Evolutionary conservation across 2,797 vertebrate species (phyloP), one percentile per base, ranked within the genome.

Genomic region (Pseudochaenichthys georgianus): DNA sequence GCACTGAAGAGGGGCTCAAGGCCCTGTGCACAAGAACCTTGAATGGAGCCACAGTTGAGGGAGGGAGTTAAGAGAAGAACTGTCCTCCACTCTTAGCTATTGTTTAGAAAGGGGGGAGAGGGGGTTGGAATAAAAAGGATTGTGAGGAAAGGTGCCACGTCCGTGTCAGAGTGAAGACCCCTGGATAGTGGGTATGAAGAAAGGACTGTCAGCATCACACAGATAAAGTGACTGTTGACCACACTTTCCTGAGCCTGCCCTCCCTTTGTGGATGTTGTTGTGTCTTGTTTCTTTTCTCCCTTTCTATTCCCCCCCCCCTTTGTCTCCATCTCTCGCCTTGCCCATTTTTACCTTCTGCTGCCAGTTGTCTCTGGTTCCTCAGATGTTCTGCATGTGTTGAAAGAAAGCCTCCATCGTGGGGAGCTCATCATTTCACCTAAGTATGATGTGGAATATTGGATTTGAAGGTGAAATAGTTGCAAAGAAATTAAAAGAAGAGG

Each of bases 151-250:
- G 93, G 93, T 96, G 95, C 93, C 95, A 95, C 91, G 83, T 93
- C 87, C 6, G 70, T 94, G 94, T 96, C 94, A 94, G 85, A 72
- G 81, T 95, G 94, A 82, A 85, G 93, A 94, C 90, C 62, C 79
- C 80, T 80, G 85, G 92, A 95, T 95, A 95, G 95, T 93, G 92
- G 63, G 77, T 73, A 74, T 87, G 88, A 88, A 85, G 85, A 89
- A 82, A 9, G 79, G 88, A 87, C 89, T 97, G 94, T 95, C 95
- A 95, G 93, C 92, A 81, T 90, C 93, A 92, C 93, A 93, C 84
- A 82, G 93, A 95, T 94, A 94, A 95, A 96, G 94, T 95, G 95
- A 95, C 95, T 96, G 95, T 94, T 95, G 93, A 82, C 94, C 88
- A 89, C 95, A 92, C 93, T 94, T 91, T 93, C 93, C 93, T 95